Base-by-base conservation (phyloP, 2,113 vertebrate species). In the Pelvicachromis taeniatus region DNA sequence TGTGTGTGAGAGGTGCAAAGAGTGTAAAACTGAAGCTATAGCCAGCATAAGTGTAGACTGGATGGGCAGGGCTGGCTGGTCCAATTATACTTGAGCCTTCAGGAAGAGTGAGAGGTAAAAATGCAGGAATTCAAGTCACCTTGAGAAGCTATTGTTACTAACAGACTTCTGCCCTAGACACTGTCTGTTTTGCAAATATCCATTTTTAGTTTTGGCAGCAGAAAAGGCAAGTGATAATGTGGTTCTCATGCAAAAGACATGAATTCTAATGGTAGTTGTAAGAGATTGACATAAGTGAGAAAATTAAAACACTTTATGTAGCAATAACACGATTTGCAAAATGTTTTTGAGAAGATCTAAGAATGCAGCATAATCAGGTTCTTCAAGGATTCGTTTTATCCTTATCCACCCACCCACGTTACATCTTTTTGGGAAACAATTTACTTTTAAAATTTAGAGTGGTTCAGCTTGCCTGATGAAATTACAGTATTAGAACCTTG, bases 71-170 rank as follows among this genome's bases (percentile, higher is more conserved):
- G 21, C 78, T 83, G 87, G 75, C 82, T 79, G 45, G 77, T 86
- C 91, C 91, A 93, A 91, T 95, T 95, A 91, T 83, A 75, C 61
- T 58, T 53, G 65, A 87, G 78, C 79, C 38, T 85, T 89, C 83
- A 85, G 35, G 23, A 73, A 61, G 75, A 88, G 84, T 70, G 61
- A 85, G 85, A 31, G 48, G 82, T 50, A 55, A 78, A 33, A 82
- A 88, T 77, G 75, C 63, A 84, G 75, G 61, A 59, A 85, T 84
- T 81, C 63, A 77, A 56, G 54, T 88, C 85, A 90, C 82, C 81
- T 89, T 90, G 85, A 87, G 84, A 84, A 88, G 48, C n/a, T 65
- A 63, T 5, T 52, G 70, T 33, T 75, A 75, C 70, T 17, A 50
- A 75, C 42, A 75, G 10, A 33, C 70, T 31, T 19, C 26, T 75